Evolutionary conservation across 2,113 vertebrate genomes (phyloP).

Genomic region (Petrocephalus microphthalmus): DNA sequence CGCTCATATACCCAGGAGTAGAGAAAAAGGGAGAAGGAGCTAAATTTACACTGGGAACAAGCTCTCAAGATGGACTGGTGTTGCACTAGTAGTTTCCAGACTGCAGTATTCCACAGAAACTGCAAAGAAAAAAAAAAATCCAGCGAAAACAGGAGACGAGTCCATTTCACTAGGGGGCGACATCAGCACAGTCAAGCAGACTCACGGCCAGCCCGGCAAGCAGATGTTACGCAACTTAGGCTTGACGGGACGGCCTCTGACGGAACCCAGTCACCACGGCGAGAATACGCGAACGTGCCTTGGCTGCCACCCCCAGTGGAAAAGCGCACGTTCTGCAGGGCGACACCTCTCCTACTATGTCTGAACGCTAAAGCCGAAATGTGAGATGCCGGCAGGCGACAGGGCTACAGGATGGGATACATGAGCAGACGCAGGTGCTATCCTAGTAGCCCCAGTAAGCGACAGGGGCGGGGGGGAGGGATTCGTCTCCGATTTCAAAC

Average conservation of each 20-base stretch:
- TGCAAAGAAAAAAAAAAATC: not conserved
- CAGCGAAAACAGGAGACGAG: too few species aligned
- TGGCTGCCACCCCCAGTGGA: not conserved
- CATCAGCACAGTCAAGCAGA: not conserved
- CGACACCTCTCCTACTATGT: not conserved
- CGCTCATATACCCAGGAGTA: not conserved
- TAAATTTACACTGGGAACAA: not conserved
- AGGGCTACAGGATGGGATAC: not conserved
- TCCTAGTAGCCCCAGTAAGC: not conserved
- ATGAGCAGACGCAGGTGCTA: slow-evolving; percentile 15
- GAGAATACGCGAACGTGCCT: not conserved
- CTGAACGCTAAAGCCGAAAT: not conserved
- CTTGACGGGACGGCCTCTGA: not conserved
- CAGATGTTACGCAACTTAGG: slow-evolving; percentile 6
- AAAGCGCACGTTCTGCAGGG: not conserved
- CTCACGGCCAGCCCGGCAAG: not conserved
- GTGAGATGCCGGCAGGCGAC: not conserved
- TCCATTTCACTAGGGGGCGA: slow-evolving; percentile 14
- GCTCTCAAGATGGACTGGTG: not conserved
- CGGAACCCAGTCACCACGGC: not conserved
- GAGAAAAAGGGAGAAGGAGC: not conserved
- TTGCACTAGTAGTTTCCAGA: not conserved
- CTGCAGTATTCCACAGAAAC: not conserved
- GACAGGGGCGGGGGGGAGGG: not conserved
- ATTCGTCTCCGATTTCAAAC: slow-evolving; percentile 19